These are phyloP conservation scores for Heterohyrax brucei DNA, from an alignment of 2,797 vertebrate genomes.

Conservation along the genomic window DNA sequence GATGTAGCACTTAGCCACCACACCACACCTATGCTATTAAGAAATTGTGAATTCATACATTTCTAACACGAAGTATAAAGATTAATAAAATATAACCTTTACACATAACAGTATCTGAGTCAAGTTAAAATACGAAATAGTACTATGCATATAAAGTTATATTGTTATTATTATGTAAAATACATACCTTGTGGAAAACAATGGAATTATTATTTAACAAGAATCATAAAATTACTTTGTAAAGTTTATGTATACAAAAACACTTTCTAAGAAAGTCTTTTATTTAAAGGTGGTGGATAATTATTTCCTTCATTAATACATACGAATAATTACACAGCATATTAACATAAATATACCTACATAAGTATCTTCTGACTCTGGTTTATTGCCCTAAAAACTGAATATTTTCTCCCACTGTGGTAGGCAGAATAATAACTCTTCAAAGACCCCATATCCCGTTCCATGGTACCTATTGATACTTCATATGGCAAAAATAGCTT, in stretches of 20 bases:
- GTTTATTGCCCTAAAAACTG: not conserved
- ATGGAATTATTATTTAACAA: not conserved
- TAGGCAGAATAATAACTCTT: not conserved
- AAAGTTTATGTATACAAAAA: slow-evolving; percentile 2
- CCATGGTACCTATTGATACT: not conserved
- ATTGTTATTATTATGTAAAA: not conserved
- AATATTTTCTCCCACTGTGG: not conserved
- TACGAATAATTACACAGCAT: not conserved
- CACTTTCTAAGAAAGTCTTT: slow-evolving; percentile 26
- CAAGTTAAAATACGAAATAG: not conserved
- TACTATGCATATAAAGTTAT: not conserved
- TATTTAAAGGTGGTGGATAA: slow-evolving; percentile 26
- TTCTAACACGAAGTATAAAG: not conserved
- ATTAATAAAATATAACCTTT: not conserved
- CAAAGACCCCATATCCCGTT: not conserved
- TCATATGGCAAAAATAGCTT: not conserved
- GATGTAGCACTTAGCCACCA: no score
- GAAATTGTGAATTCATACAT: slow-evolving; percentile 1
- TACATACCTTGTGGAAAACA: not conserved
- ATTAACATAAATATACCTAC: not conserved
- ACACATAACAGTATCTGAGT: not conserved
- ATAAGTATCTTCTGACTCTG: not conserved
- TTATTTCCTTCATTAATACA: slow-evolving; percentile 46
- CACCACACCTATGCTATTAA: not conserved
- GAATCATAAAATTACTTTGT: slow-evolving; percentile 15